Conservation (phyloP, 2,888 invertebrate genomes). For the Cacoxenus indagator region DNA sequence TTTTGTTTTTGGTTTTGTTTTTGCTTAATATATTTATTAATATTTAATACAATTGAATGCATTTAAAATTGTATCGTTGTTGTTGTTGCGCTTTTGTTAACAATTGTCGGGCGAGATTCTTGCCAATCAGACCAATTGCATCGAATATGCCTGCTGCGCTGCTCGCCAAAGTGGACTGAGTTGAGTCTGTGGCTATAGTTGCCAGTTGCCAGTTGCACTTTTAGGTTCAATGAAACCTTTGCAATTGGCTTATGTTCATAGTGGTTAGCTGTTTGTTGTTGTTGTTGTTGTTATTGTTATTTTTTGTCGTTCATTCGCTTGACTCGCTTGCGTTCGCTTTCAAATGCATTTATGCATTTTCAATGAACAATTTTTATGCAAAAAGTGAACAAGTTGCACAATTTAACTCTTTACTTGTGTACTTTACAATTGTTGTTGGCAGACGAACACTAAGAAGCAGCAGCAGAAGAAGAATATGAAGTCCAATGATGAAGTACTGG, state of each 20-base stretch:
- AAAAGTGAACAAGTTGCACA: slow-evolving; percentile 64
- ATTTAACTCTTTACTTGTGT: slow-evolving; percentile 64
- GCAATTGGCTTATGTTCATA: slow-evolving; percentile 1
- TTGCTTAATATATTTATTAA: slow-evolving; percentile 5
- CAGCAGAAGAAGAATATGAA: too few relatives aligned
- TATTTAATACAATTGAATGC: slow-evolving; percentile 10
- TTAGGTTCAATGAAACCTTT: slow-evolving; percentile 15
- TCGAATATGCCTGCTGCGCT: neutral
- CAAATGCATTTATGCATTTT: slow-evolving; percentile 62
- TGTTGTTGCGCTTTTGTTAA: neutral
- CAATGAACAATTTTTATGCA: slow-evolving; percentile 63
- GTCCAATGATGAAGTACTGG: neutral
- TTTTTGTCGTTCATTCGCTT: slow-evolving; percentile 9
- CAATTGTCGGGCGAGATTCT: neutral
- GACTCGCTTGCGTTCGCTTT: slow-evolving; percentile 1
- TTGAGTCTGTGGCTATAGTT: neutral
- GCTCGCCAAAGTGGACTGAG: neutral
- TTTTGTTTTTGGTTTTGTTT: neutral
- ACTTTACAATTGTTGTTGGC: slow-evolving; percentile 34
- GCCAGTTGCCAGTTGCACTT: neutral
- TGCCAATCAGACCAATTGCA: slow-evolving; percentile 14
- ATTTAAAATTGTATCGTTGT: neutral
- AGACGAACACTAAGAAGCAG: too few relatives aligned
- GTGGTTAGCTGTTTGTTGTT: slow-evolving; percentile 1
- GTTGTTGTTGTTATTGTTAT: neutral